phyloP scores from a whole-genome alignment of 2,888 invertebrate species.

The Linnaemya vulpina region DNA sequence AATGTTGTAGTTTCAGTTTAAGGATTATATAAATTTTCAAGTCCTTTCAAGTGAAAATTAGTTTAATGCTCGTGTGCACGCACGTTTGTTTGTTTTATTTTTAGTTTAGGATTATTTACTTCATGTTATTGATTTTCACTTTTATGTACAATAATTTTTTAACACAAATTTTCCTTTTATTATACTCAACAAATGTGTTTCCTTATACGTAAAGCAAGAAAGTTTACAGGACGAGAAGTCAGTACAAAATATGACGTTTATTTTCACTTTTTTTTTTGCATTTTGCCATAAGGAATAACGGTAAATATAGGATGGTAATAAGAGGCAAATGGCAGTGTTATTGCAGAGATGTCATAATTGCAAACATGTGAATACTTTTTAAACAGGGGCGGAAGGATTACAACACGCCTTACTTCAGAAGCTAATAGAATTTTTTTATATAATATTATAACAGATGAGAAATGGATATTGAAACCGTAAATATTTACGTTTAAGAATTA shows the following conservation, averaged over 20 bases:
- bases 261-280: conserved; percentile 10
- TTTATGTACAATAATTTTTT: conserved; percentile 9
- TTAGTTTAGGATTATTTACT: conserved; percentile 2
- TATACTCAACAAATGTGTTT: conserved; percentile 39
- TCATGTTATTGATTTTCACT: conserved; percentile 15
- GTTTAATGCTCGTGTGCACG: background rate
- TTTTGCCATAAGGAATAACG: conserved; percentile 38
- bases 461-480: too few species aligned
- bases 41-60: conserved; percentile 12
- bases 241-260: conserved; percentile 26
- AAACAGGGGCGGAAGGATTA: too few species aligned
- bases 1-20: background rate
- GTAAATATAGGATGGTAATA: conserved; percentile 22
- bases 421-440: too few species aligned
- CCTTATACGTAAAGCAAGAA: conserved; percentile 18
- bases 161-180: conserved; percentile 6
- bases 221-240: conserved; percentile 42
- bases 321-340: conserved; percentile 9
- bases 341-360: conserved; percentile 30
- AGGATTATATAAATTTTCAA: conserved; percentile 41
- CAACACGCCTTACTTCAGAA: too few species aligned
- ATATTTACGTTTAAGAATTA: too few species aligned
- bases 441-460: too few species aligned
- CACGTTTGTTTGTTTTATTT: background rate
- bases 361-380: background rate